phyloP scores from a whole-genome alignment of 2,888 invertebrate genomes.

The Arctia plantaginis region DNA sequence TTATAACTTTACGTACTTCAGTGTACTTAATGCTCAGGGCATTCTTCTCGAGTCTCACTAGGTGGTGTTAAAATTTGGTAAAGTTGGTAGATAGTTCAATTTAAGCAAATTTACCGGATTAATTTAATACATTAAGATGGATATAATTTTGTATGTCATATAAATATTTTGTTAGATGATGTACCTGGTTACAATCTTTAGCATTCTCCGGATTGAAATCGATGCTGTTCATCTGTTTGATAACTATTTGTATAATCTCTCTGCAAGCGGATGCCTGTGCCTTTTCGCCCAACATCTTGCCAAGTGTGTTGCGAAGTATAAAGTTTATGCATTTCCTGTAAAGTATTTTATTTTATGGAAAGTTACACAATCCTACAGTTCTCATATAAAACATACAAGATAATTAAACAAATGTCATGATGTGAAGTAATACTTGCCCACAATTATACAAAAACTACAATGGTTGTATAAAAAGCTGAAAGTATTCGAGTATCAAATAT shows the following conservation, averaged over 20 bases:
- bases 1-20: no score
- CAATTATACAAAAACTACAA: background rate
- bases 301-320: constrained; percentile 95
- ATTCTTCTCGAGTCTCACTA: no score
- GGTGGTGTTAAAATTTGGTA: no score
- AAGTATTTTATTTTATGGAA: constrained; percentile 12
- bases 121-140: background rate
- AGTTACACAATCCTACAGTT: background rate
- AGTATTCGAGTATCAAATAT: no score
- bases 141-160: background rate
- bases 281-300: constrained; percentile 98
- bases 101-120: background rate
- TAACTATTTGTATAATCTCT: constrained; percentile 96
- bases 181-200: constrained; percentile 92
- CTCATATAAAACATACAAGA: background rate
- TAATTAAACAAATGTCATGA: background rate
- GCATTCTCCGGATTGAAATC: constrained; percentile 97
- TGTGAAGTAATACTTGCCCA: background rate
- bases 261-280: constrained; percentile 98
- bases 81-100: background rate
- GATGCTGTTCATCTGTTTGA: constrained; percentile 98
- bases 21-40: no score
- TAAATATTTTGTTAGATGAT: background rate
- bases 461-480: no score
- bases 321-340: constrained; percentile 97